Percentiles rank a stretch among this genome's conserved stretches.
phyloP scores from a whole-genome alignment of 1,140 invertebrate species.

The Sarcophaga peregrina region DNA sequence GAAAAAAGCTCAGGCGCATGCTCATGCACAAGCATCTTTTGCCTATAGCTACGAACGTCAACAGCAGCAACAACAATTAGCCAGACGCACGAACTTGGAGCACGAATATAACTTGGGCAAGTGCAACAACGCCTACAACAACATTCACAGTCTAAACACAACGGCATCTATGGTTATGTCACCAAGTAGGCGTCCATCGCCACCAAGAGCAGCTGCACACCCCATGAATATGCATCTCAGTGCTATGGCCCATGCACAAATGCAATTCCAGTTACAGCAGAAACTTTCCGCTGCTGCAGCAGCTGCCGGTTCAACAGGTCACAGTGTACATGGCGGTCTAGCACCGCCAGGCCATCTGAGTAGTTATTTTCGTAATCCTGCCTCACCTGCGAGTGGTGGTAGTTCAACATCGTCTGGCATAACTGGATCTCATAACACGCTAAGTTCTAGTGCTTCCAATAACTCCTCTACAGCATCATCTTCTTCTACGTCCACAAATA shows the following conservation, averaged over 20 bases:
- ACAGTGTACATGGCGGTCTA: conserved; percentile 39
- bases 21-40: conserved; percentile 46
- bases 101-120: conserved; percentile 35
- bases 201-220: conserved; percentile 64
- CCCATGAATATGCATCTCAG: conserved; percentile 60
- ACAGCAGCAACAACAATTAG: conserved; percentile 45
- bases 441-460: conserved; percentile 37
- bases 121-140: conserved; percentile 25
- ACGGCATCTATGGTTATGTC: conserved; percentile 71
- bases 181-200: conserved; percentile 74
- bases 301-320: conserved; percentile 49
- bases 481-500: conserved; percentile 52
- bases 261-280: conserved; percentile 70
- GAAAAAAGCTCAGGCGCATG: conserved; percentile 43
- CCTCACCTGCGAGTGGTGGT: conserved; percentile 37
- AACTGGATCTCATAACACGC: conserved; percentile 1
- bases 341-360: conserved; percentile 62
- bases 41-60: conserved; percentile 49
- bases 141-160: conserved; percentile 31
- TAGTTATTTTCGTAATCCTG: conserved; percentile 66
- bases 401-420: conserved; percentile 19
- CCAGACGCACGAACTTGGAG: conserved; percentile 35
- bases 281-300: conserved; percentile 66
- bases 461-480: neutral
- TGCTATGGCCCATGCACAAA: conserved; percentile 70